phyloP scores from a whole-genome alignment of 2,113 vertebrate genomes.

The Bagarius yarrelli region DNA sequence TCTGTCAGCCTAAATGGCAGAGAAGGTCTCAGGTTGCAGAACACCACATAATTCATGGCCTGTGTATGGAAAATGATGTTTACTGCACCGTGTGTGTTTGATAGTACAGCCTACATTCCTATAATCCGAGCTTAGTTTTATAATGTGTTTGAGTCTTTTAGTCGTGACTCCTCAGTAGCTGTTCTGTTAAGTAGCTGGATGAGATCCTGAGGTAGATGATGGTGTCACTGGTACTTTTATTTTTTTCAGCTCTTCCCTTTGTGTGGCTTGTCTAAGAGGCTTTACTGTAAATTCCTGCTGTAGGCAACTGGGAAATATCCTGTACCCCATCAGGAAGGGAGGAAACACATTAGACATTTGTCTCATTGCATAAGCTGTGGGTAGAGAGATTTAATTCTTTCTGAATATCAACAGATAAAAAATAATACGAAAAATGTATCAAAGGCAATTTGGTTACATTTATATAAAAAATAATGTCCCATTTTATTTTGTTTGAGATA shows the following conservation, averaged over 20 bases:
- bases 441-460: not conserved
- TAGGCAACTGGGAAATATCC: conserved; percentile 37
- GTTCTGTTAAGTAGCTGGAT: conserved; percentile 14
- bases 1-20: not conserved
- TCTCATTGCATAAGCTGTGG: conserved; percentile 21
- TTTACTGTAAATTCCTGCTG: conserved; percentile 24
- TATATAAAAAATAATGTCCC: not conserved
- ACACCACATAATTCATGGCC: conserved; percentile 6
- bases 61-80: conserved; percentile 11
- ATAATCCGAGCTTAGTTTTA: conserved; percentile 10
- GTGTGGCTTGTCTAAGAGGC: conserved; percentile 38
- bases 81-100: not conserved
- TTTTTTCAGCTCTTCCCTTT: conserved; percentile 36
- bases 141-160: conserved; percentile 14
- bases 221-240: conserved; percentile 26
- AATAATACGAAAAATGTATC: not conserved
- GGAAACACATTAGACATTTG: conserved; percentile 23
- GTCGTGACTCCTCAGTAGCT: not conserved
- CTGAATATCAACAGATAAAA: not conserved
- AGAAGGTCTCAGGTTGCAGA: conserved; percentile 3
- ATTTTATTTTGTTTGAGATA: not conserved
- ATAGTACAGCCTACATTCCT: not conserved
- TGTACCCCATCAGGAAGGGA: conserved; percentile 20
- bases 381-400: conserved; percentile 22
- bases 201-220: conserved; percentile 32